Base-by-base conservation (phyloP, 2,797 vertebrate species). In the Enteromius treurensis region DNA sequence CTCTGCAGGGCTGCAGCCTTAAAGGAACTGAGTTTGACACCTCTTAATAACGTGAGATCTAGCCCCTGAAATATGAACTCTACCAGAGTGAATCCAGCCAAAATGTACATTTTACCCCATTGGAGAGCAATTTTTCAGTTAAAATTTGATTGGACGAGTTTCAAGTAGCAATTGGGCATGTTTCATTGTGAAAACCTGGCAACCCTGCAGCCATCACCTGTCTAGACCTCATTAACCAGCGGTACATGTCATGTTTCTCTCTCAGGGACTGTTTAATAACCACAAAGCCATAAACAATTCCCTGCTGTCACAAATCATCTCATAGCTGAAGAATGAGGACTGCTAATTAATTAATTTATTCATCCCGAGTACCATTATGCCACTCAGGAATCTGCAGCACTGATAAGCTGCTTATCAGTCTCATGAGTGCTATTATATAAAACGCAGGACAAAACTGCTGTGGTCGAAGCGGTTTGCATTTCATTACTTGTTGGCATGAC, bases 401-500 rank as follows among this genome's bases (percentile, higher is more conserved):
- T 37, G 51, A 40, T 15, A 60, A 62, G 23, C 26, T 29, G 1
- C 21, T 17, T 55, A 37, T 75, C 19, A 37, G 32, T 75, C 51
- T 40, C 73, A 75, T n/a, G 7, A 45, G 9, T 77, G 75, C 75
- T 62, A 45, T 77, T 77, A 62, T 77, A 45, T 77, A 62, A 62
- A 77, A 77, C 10, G 23, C 42, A 77, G 37, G 23, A 40, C 40
- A 62, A 26, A 79, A 47, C 73, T 82, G 87, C 85, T 82, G 68
- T 1, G 26, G 86, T 86, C 85, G 79, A 65, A 86, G 86, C 58
- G 86, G 82, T 87, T 87, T 82, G 91, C 21, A 90, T 88, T 84
- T 85, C 80, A 79, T 89, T 84, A 14, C 55, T 90, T 89, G 90
- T 88, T 90, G 88, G 85, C 76, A 84, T 90, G 90, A 90, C 92